Percentiles rank a stretch among this genome's conserved stretches.
These are phyloP conservation scores for Eugnorisma glareosa DNA, from an alignment of 2,888 invertebrate species.

Conservation along the genomic window DNA sequence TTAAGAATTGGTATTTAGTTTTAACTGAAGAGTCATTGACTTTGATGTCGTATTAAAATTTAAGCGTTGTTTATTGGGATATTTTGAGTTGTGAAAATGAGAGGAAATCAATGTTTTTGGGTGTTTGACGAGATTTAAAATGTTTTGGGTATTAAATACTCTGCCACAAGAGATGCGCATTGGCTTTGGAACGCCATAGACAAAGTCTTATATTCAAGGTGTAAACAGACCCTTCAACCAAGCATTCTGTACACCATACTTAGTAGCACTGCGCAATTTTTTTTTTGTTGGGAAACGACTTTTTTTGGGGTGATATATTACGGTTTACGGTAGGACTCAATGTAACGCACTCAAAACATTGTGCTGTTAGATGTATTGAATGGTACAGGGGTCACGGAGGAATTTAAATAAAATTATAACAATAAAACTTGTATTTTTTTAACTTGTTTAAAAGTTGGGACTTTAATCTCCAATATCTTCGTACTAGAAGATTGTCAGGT, in stretches of 20 bases:
- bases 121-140: background rate
- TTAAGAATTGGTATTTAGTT: slow-evolving; percentile 48
- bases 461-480: too few relatives aligned
- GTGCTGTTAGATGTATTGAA: too few relatives aligned
- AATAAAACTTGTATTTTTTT: too few relatives aligned
- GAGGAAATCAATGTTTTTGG: slow-evolving; percentile 10
- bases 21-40: slow-evolving; percentile 10
- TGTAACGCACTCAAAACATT: too few relatives aligned
- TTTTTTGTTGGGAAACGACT: too few relatives aligned
- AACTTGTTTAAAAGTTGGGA: too few relatives aligned
- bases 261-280: background rate
- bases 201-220: background rate
- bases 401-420: too few relatives aligned
- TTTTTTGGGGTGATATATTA: background rate
- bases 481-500: too few relatives aligned
- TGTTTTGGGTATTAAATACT: background rate
- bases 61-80: background rate
- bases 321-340: too few relatives aligned
- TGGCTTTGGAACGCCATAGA: background rate
- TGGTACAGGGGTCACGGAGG: too few relatives aligned
- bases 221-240: background rate
- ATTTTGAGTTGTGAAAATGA: slow-evolving; percentile 17
- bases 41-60: slow-evolving; percentile 48
- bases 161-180: background rate
- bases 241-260: background rate